Evolutionary conservation across 2,888 invertebrate species (phyloP).

Genomic region (Automeris io): DNA sequence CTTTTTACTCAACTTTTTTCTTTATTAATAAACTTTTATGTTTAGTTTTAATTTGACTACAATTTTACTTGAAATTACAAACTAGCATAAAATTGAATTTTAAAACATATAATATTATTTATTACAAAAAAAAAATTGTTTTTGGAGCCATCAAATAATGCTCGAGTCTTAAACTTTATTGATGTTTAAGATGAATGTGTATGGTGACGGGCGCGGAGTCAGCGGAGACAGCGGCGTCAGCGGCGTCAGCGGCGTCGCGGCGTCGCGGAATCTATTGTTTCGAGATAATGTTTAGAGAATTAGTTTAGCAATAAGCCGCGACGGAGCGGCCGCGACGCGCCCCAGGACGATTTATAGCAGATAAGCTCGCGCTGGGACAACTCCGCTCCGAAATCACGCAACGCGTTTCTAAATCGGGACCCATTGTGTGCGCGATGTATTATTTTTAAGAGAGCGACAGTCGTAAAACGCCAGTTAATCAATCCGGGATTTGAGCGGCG

Average conservation of each 20-base stretch:
- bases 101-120: no score
- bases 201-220: neutral
- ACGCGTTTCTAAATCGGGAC: constrained; percentile 28
- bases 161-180: no score
- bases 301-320: constrained; percentile 7
- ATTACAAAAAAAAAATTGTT: no score
- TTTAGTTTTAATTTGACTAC: no score
- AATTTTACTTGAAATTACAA: no score
- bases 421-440: constrained; percentile 19
- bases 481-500: constrained; percentile 25
- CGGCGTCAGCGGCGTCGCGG: neutral
- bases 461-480: constrained; percentile 38
- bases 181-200: no score
- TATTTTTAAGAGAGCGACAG: constrained; percentile 23
- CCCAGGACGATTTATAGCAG: constrained; percentile 7
- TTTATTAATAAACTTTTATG: no score
- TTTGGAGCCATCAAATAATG: no score
- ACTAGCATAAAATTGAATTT: no score
- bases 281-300: constrained; percentile 6
- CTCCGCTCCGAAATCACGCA: constrained; percentile 17
- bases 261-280: neutral
- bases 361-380: constrained; percentile 3
- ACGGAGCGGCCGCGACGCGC: no score
- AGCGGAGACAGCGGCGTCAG: neutral
- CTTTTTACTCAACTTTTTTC: no score